Base-by-base conservation (phyloP, 2,888 invertebrate genomes). In the Cryptocheilus praepositus region DNA sequence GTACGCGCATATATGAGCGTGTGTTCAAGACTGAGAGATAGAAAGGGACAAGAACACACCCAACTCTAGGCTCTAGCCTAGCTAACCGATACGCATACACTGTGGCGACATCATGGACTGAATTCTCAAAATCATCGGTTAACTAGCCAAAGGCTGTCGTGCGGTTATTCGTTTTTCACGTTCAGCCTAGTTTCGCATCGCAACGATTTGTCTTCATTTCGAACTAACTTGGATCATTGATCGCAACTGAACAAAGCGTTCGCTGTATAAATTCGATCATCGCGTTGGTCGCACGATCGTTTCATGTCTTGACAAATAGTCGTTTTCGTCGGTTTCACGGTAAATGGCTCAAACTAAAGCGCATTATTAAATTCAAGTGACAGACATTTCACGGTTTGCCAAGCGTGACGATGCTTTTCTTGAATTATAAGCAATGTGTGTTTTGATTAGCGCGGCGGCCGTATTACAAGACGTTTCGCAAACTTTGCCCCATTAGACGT, bases 191-290 rank as follows among this genome's bases (percentile, higher is more conserved):
- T 49, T 56, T 61, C 55, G 21, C 64, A 45, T 57, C 52, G 61
- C 57, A n/a, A n/a, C 59, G 67, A 77, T 77, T 60, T 69, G 63
- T 77, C 77, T 77, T 77, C 73, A 71, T 77, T 67, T 54, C 51
- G 65, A 57, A 46, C 16, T 54, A 7, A 45, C 18, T 22, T 53
- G 44, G 66, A 57, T 77, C 66, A 77, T 77, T 77, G 70, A 69
- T 73, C 60, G 52, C 77, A 75, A 67, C 77, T 71, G 77, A 77
- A 77, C 75, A 70, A 66, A 75, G 77, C 64, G 68, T 73, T 57
- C 57, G 67, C 65, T 55, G 36, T 36, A 52, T 54, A n/a, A 28
- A 54, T 46, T 46, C 46, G 46, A 28, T 16, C 7, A 7, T 7
- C n/a, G n/a, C n/a, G n/a, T n/a, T n/a, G n/a, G n/a, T n/a, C n/a